Base-by-base conservation (phyloP, 2,797 vertebrate genomes). In the Pempheris klunzingeri region DNA sequence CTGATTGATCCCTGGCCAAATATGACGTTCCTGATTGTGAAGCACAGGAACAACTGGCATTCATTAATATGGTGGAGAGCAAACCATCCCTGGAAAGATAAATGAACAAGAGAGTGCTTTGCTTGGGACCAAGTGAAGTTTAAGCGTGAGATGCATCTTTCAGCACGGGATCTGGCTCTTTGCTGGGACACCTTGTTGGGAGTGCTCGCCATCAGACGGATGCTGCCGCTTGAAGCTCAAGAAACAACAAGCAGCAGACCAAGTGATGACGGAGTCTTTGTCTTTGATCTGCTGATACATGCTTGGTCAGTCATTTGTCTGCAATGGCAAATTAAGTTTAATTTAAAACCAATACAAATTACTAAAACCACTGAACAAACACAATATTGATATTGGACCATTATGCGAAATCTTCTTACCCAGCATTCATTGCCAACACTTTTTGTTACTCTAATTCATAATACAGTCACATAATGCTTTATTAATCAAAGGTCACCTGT, bases 81-180 rank as follows among this genome's bases (percentile, higher is more conserved):
- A 50, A 88, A 87, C 84, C 68, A 78, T 93, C 87, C 87, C 77
- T 5, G 59, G 11, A 61, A 87, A 87, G 91, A 92, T 87, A 84
- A 88, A 90, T 86, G 90, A 92, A 87, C 74, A 18, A 44, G 60
- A 32, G 67, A 74, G 46, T 30, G 50, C 76, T 84, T 86, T 73
- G 61, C 74, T 79, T 24, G 58, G 80, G 87, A 91, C 85, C 65
- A n/a, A 77, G 80, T 68, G 75, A 76, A 71, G 80, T 61, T 64
- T 59, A 79, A 91, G 82, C 76, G 76, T 89, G 86, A 91, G 90
- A 74, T 69, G 88, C 61, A 18, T 95, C 94, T 95, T 92, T 96
- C 95, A 94, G 85, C 95, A 94, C 91, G 50, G 72, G 88, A 82
- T 94, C 95, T 96, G 94, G 93, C 82, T 94, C 84, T 53, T 80